These are phyloP conservation scores for Amaurobius ferox DNA, from an alignment of 2,888 invertebrate species.

Conservation along the genomic window DNA sequence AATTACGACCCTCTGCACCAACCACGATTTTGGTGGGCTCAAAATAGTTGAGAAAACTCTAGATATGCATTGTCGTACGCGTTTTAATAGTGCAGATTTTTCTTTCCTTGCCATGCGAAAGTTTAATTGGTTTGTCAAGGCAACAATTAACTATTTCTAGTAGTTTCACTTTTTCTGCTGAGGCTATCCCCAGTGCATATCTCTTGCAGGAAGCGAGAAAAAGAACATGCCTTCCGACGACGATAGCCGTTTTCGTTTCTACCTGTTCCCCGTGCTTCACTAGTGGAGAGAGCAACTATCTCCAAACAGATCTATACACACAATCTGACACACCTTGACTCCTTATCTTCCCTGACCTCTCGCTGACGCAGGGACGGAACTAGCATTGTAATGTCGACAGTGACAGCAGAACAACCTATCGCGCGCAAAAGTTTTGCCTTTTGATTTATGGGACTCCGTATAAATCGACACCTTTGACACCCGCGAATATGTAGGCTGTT, in stretches of 20 bases:
- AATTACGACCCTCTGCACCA: no score
- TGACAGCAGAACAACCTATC: background rate
- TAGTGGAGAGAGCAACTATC: conserved; percentile 24
- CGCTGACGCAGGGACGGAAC: conserved; percentile 17
- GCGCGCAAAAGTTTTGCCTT: background rate
- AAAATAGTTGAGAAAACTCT: no score
- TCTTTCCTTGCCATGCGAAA: no score
- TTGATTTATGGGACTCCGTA: conserved; percentile 58
- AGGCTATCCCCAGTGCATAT: no score
- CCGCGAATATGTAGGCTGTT: conserved; percentile 15
- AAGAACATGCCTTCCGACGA: no score
- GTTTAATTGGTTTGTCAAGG: no score
- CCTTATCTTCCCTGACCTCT: conserved; percentile 63
- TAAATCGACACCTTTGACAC: conserved; percentile 60
- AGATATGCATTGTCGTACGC: no score
- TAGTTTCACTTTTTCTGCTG: no score
- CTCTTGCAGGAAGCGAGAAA: no score
- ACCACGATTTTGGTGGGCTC: no score
- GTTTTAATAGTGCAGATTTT: no score
- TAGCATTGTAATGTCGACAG: conserved; percentile 37
- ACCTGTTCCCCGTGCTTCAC: conserved; percentile 32
- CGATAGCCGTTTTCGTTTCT: conserved; percentile 35
- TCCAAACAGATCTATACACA: conserved; percentile 69
- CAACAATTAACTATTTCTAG: no score
- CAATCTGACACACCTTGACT: conserved; percentile 71